Conservation (phyloP, 37 sponge, comb jelly and placozoan species). For the Diacarnus erythraeanus region DNA sequence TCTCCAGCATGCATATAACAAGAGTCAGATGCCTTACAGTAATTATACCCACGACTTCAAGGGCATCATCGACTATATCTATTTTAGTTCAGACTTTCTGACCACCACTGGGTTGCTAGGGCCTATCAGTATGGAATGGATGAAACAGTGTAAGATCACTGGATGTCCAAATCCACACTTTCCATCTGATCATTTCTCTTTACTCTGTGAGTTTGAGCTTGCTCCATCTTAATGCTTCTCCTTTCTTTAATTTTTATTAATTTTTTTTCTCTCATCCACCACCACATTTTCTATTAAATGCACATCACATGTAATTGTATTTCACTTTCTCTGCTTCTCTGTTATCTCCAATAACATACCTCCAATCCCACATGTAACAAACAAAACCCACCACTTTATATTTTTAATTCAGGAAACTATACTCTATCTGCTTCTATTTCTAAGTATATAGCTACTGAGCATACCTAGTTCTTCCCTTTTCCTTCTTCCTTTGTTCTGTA, state of each 20-base stretch:
- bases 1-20: conserved; percentile 70
- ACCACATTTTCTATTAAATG: too few relatives aligned
- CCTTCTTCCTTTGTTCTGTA: background rate
- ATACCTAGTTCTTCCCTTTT: too few relatives aligned
- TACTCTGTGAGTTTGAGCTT: conserved; percentile 89
- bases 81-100: conserved; percentile 76
- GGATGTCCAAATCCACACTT: conserved; percentile 96
- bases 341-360: too few relatives aligned
- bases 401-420: too few relatives aligned
- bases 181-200: conserved; percentile 95
- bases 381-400: too few relatives aligned
- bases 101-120: conserved; percentile 78
- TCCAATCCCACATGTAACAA: too few relatives aligned
- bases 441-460: too few relatives aligned
- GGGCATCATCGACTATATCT: conserved; percentile 94
- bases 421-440: background rate
- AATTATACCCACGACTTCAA: conserved; percentile 97
- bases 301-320: background rate
- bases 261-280: too few relatives aligned
- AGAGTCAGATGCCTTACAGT: conserved; percentile 68
- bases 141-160: conserved; percentile 75
- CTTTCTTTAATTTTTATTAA: conserved; percentile 10
- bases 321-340: background rate
- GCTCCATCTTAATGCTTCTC: background rate
- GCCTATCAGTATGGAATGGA: conserved; percentile 85